Evolutionary conservation across 2,888 invertebrate species (phyloP), one percentile per base, ranked within the genome.

Genomic region (Parelbella ahira): DNA sequence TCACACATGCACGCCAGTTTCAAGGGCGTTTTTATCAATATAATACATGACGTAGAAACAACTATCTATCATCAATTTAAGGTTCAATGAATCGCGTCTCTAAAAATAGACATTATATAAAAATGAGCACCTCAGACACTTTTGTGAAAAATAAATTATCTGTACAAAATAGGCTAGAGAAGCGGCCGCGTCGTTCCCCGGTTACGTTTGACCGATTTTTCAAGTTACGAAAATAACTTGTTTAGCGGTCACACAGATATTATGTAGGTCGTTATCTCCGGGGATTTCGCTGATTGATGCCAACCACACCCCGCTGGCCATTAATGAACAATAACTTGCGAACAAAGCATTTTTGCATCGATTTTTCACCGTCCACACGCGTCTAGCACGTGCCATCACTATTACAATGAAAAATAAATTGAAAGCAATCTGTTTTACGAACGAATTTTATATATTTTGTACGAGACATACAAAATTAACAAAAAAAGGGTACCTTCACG

Each of bases 151-250:
- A 32, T 25, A 37, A 27, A 32, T 19, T 27, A 37, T 37, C 24
- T 27, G 20, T 18, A 37, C 8, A 23, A 30, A 29, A 23, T 28
- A 30, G 23, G 9, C 23, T 7, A 25, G 27, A 6, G 19, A 29
- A 15, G 12, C 15, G 12, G 9, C 13, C 2, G 1, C 9, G 9
- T 13, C 9, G 9, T 3, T 6, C 19, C 36, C 44, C 45, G 38
- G 48, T 50, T 37, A 49, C 39, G 47, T 44, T 28, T 47, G 48
- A 50, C 36, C 48, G 49, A 52, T 50, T 53, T 56, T 49, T 36
- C 7, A 38, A 49, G 30, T 46, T 38, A 49, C 48, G 38, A 56
- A 54, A 53, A 54, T 53, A 56, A 43, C 54, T 45, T 50, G 47
- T 50, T 49, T 52, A 49, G 34, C 9, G 7, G 13, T 47, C 43